Base-by-base conservation (phyloP, 2,888 invertebrate species). In the Erynnis tages region DNA sequence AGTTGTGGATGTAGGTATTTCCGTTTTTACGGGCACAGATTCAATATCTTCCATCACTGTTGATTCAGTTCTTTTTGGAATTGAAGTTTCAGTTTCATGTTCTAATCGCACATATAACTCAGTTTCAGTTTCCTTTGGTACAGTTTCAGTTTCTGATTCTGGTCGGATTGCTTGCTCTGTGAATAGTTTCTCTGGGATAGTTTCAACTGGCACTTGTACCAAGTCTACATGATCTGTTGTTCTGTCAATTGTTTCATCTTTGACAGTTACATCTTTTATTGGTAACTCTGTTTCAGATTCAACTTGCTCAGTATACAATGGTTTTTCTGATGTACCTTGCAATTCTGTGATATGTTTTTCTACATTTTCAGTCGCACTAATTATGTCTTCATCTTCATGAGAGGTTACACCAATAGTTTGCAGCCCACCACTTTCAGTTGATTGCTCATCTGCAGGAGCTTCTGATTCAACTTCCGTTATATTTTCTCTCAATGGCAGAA, bases 321-420 rank as follows among this genome's bases (percentile, higher is more conserved):
- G 45, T 38, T 19, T 32, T 30, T 37, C 21, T 14, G 34, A 30
- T 7, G 21, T 53, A n/a, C 37, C 30, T 14, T 57, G 46, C 14
- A 27, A 34, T 43, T 54, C 56, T 27, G 52, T 53, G 19, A 50
- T 54, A 23, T 32, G 23, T 34, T 57, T 30, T 2, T 50, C 41
- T 13, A 11, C 17, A 23, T 10, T 19, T 45, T 50, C 40, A n/a
- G 38, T 27, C 8, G 29, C 17, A 27, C 21, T 16, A 37, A 44
- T 14, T 30, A 21, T n/a, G 8, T 37, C 35, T 14, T 44, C 21
- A 16, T 52, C 34, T 2, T 16, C 30, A 44, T 38, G n/a, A 21
- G 45, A 16, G 16, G 23, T 5, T 1, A 32, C 1, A 14, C n/a
- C 8, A 19, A 17, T 32, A 14, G 34, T 50, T 8, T 40, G 46